Percentiles rank a stretch among this genome's conserved stretches.
phyloP scores from a whole-genome alignment of 1,140 invertebrate genomes.

The Drosophila sp. region DNA sequence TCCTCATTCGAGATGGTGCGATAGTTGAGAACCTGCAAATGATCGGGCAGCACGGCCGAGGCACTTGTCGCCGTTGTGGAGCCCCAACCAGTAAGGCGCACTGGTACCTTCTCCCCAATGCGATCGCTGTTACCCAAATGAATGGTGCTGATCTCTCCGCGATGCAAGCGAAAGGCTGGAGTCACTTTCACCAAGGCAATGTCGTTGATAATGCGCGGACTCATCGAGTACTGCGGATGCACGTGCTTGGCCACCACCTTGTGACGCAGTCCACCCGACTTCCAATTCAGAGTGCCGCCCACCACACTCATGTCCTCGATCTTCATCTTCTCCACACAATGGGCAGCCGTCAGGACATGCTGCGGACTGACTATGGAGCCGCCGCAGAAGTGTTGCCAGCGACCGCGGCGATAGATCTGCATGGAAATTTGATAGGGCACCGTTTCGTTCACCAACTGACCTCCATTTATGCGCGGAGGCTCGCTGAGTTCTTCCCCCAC shows the following conservation, averaged over 20 bases:
- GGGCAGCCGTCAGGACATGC: constrained; percentile 82
- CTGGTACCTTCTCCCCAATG: constrained; percentile 55
- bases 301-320: constrained; percentile 78
- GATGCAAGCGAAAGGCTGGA: constrained; percentile 61
- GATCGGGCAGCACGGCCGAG: constrained; percentile 56
- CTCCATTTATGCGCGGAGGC: constrained; percentile 66
- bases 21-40: constrained; percentile 68
- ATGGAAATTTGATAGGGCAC: constrained; percentile 78
- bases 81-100: constrained; percentile 79
- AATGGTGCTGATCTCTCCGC: constrained; percentile 49
- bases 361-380: constrained; percentile 78
- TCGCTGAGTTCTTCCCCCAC: background rate
- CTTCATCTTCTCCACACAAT: constrained; percentile 75
- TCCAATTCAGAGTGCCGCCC: constrained; percentile 83
- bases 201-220: constrained; percentile 70
- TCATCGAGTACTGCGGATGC: constrained; percentile 69
- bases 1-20: constrained; percentile 76
- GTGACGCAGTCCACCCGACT: constrained; percentile 79
- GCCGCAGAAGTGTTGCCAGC: constrained; percentile 81
- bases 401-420: constrained; percentile 60
- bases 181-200: constrained; percentile 69
- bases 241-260: constrained; percentile 51
- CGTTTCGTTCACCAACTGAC: constrained; percentile 55
- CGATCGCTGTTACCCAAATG: constrained; percentile 51
- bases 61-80: constrained; percentile 52